Conservation (phyloP, 2,113 vertebrate genomes). For the Rattus rattus region DNA sequence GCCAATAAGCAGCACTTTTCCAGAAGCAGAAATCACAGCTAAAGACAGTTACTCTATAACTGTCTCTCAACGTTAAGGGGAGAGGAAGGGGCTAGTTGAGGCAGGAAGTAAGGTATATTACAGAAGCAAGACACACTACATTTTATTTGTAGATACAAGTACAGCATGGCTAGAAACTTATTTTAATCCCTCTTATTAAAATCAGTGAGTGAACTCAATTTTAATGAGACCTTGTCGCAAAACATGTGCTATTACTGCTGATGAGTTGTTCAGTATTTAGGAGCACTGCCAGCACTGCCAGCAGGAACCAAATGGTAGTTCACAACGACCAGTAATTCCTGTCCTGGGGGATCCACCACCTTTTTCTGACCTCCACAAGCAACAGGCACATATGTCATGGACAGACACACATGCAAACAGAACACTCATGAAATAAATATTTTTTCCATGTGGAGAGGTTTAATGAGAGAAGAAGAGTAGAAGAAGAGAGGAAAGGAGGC, state of each 20-base stretch:
- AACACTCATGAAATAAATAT: background rate
- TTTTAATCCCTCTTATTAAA: background rate
- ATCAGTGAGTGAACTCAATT: background rate
- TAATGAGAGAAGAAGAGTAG: no score
- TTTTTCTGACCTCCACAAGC: background rate
- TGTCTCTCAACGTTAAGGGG: background rate
- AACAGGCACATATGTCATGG: background rate
- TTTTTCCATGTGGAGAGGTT: background rate
- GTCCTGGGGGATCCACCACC: background rate
- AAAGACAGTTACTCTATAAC: background rate
- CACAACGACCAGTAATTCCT: background rate
- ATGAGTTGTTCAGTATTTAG: background rate
- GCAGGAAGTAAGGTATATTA: background rate
- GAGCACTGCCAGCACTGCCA: background rate
- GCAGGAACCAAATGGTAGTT: background rate
- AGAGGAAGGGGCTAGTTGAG: background rate
- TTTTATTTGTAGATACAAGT: background rate
- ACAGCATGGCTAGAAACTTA: background rate
- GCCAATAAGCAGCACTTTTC: background rate
- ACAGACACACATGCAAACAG: background rate
- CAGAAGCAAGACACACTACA: background rate
- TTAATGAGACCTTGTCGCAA: background rate
- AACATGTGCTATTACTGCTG: background rate
- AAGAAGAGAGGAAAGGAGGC: no score
- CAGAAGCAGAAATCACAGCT: background rate